Evolutionary conservation across 2,888 invertebrate genomes (phyloP), one percentile per base, ranked within the genome.

Genomic region (Drosophila differens): DNA sequence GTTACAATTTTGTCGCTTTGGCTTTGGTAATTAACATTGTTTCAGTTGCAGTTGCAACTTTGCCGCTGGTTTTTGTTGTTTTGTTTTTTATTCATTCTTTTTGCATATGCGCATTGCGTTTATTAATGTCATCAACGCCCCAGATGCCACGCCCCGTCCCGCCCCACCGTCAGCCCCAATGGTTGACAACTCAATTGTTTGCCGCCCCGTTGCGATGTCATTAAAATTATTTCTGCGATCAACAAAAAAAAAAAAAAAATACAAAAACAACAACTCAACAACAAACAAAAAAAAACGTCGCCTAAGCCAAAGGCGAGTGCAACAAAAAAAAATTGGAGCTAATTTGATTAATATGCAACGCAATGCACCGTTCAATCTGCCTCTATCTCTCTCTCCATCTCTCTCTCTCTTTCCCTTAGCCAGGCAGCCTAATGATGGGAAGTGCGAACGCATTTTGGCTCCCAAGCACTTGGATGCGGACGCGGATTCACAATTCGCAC

Each of bases 311-410:
- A 70, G 78, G 87, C 85, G 35, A 67, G 30, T 59, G 28, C 28
- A 49, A 49, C 47, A 62, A 32, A 19, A 53, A 53, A 83, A 84
- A 86, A 91, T 81, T 84, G 82, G 81, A 83, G 83, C 88, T 87
- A 89, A 91, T 91, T 91, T 91, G 91, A 91, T 91, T 90, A 91
- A 91, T 91, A 81, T 89, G 91, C 82, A 79, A 79, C 71, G 76
- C 81, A 79, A 76, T 72, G 68, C 76, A 71, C 52, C 47, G 47
- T 47, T 47, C 47, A 25, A 47, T 47, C 47, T n/a, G 14, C 44
- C 30, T 14, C 39, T 10, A 19, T 63, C 30, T 49, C 30, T 3
- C 39, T 22, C 30, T 25, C 12, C 30, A 25, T 3, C 52, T 22
- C 44, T 1, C 16, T 28, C 37, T n/a, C 16, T 16, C 19, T 33